These are phyloP conservation scores for Stegodyphus dumicola DNA, from an alignment of 1,140 invertebrate species.

Conservation along the genomic window DNA sequence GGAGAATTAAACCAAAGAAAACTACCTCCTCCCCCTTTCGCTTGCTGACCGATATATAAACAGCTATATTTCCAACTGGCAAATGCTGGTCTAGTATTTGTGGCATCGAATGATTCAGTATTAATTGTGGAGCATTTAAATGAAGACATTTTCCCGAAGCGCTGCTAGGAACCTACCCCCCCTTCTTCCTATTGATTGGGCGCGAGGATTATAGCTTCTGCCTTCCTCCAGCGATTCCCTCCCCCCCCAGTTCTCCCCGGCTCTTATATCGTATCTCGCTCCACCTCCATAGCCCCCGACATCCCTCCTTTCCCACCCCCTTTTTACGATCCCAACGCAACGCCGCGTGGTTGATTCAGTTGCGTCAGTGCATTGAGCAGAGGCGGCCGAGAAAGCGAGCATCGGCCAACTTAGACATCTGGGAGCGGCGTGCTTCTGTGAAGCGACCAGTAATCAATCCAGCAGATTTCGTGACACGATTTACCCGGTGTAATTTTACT, in stretches of 20 bases:
- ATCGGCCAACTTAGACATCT: no score
- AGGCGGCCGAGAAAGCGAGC: no score
- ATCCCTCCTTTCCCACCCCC: neutral
- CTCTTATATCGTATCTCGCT: conserved; percentile 36
- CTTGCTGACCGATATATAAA: conserved; percentile 1
- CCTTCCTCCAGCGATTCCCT: neutral
- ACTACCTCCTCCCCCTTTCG: neutral
- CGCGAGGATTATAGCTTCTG: conserved; percentile 45
- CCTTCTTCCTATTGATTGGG: conserved; percentile 52
- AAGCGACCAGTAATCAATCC: neutral
- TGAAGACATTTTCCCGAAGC: conserved; percentile 59
- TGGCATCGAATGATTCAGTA: conserved; percentile 60
- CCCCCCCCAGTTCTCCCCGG: conserved; percentile 1
- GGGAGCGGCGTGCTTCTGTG: no score
- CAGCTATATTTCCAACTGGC: conserved; percentile 25
- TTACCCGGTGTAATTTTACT: no score
- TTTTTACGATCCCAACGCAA: conserved; percentile 8
- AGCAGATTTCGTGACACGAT: neutral
- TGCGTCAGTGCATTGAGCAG: conserved; percentile 44
- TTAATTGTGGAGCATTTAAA: conserved; percentile 62
- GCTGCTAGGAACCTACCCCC: conserved; percentile 32
- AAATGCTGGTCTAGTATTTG: conserved; percentile 7
- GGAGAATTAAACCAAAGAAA: neutral
- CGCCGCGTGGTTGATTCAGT: conserved; percentile 45
- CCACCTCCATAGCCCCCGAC: conserved; percentile 18